Conservation (phyloP, 1,140 invertebrate species). For the Drosophila leontia region DNA sequence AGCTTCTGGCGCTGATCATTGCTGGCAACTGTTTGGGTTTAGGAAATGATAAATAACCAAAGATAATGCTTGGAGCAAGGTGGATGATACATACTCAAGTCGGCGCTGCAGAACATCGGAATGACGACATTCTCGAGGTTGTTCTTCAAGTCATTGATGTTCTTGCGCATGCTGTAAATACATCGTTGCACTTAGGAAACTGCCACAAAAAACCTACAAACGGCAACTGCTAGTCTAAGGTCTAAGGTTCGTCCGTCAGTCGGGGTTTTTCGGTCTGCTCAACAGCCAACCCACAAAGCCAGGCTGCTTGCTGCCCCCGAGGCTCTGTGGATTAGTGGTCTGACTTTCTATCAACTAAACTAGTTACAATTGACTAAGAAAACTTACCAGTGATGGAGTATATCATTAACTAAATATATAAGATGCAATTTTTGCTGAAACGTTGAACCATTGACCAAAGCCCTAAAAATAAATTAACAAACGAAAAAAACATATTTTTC, state of each 20-base stretch:
- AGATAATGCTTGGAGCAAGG: background rate
- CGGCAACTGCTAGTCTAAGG: background rate
- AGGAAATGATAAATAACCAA: background rate
- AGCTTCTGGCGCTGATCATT: conserved; percentile 96
- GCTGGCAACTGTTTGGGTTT: conserved; percentile 87
- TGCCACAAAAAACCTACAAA: background rate
- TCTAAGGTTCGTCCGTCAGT: conserved; percentile 9
- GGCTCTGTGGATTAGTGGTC: conserved; percentile 16
- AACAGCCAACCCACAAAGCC: conserved; percentile 16
- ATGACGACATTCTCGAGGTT: conserved; percentile 96
- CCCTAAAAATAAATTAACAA: conserved; percentile 87
- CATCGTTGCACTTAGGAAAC: conserved; percentile 54
- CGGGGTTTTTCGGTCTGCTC: conserved; percentile 2
- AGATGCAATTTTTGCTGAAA: conserved; percentile 97
- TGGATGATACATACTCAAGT: conserved; percentile 87
- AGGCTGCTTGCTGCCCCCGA: too few species aligned
- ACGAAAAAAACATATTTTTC: conserved; percentile 81
- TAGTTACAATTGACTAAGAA: conserved; percentile 32
- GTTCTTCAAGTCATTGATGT: conserved; percentile 95
- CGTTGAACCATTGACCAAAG: conserved; percentile 90
- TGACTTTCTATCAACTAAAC: conserved; percentile 17
- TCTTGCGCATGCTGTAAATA: conserved; percentile 94
- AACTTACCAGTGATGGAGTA: conserved; percentile 98
- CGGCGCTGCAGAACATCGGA: conserved; percentile 98
- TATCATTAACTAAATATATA: conserved; percentile 99